Conservation (phyloP, 2,797 vertebrate genomes). For the Gymnothorax reevesii region DNA sequence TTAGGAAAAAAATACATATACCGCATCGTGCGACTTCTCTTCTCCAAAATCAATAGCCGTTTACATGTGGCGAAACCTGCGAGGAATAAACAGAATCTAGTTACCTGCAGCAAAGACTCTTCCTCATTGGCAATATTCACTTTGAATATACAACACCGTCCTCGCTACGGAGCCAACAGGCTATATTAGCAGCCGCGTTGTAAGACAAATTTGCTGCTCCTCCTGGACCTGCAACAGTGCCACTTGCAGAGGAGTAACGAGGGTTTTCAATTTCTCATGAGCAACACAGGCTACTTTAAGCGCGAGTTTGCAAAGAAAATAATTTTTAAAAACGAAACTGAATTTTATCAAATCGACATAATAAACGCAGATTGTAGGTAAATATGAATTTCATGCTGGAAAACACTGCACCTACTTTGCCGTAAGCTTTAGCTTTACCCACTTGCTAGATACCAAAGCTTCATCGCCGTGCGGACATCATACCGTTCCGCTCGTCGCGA, state of each 20-base stretch:
- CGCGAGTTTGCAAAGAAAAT: neutral
- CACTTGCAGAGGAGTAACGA: neutral
- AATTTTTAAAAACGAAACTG: neutral
- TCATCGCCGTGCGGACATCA: neutral
- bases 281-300: neutral
- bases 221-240: slow-evolving; percentile 6
- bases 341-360: neutral
- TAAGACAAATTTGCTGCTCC: neutral
- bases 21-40: neutral
- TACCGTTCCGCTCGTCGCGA: slow-evolving; percentile 1
- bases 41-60: neutral
- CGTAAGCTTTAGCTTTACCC: neutral
- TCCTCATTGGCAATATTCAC: neutral
- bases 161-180: neutral
- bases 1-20: neutral
- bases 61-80: slow-evolving; percentile 11
- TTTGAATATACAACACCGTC: neutral
- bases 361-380: neutral
- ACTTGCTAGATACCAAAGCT: neutral
- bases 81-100: neutral
- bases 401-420: slow-evolving; percentile 3
- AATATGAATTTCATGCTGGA: neutral
- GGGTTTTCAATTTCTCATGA: neutral
- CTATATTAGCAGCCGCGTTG: neutral
- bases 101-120: neutral